A percentile compares a stretch with the other conserved stretches of the same genome.
phyloP scores from a whole-genome alignment of 2,113 vertebrate species.

The Lonchura striata region DNA sequence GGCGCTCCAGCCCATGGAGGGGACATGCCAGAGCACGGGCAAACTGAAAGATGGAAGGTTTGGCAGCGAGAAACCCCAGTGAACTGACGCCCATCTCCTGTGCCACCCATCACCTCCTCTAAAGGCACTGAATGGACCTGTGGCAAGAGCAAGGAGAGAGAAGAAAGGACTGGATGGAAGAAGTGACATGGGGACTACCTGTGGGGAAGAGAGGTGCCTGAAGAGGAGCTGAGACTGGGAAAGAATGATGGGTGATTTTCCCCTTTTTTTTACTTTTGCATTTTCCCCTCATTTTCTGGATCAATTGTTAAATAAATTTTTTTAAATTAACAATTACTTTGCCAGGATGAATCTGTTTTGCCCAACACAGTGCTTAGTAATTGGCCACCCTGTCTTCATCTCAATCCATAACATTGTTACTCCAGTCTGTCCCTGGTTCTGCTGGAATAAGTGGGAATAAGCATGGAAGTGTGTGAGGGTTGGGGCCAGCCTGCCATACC shows the following conservation, averaged over 20 bases:
- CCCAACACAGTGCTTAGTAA: neutral
- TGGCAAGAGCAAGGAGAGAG: neutral
- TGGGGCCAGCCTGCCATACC: neutral
- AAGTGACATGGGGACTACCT: neutral
- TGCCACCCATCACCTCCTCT: neutral
- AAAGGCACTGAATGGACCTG: neutral
- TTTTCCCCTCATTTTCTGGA: neutral
- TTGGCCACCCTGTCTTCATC: neutral
- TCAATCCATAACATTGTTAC: neutral
- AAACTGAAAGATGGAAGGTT: neutral
- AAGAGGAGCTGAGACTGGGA: neutral
- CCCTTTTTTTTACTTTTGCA: accelerated
- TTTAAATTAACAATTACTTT: neutral
- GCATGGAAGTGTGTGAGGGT: accelerated
- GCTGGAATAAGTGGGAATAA: accelerated
- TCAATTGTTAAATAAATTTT: neutral
- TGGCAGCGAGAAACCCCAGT: accelerated
- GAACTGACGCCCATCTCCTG: neutral
- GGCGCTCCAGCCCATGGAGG: neutral
- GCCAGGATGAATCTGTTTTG: neutral
- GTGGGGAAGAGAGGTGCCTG: neutral
- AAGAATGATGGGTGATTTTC: accelerated
- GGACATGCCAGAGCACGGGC: accelerated
- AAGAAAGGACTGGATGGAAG: neutral
- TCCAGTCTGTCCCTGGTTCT: neutral